These are phyloP conservation scores for Pyxicephalus adspersus DNA, from an alignment of 2,113 vertebrate genomes.

Conservation along the genomic window DNA sequence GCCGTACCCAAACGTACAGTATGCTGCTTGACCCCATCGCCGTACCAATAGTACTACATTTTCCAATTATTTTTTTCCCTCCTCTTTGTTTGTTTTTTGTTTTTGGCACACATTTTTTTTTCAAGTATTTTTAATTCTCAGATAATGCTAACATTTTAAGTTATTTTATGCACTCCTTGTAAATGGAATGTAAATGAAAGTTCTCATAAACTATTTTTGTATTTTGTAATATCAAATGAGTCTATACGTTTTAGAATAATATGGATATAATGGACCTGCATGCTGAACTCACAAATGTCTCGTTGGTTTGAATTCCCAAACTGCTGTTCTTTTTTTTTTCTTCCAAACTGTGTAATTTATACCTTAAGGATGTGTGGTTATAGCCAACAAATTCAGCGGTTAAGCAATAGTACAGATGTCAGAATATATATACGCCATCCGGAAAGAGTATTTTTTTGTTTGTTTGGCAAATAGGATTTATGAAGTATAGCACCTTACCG, in stretches of 20 bases:
- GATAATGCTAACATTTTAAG: constrained; percentile 74
- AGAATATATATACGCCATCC: constrained; percentile 8
- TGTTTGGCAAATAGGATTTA: constrained; percentile 41
- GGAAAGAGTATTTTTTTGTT: constrained; percentile 15
- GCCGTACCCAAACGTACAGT: constrained; percentile 61
- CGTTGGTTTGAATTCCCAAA: constrained; percentile 44
- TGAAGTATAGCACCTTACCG: constrained; percentile 53
- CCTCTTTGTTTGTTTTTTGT: constrained; percentile 23
- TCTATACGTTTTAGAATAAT: constrained; percentile 95
- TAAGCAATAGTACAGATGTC: constrained; percentile 23
- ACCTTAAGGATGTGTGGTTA: constrained; percentile 9
- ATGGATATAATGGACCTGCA: constrained; percentile 82
- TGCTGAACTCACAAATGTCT: constrained; percentile 78
- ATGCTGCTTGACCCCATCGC: constrained; percentile 64
- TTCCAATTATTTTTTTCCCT: not conserved
- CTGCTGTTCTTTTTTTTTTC: constrained; percentile 49
- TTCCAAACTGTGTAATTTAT: constrained; percentile 51
- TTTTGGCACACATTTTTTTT: constrained; percentile 52
- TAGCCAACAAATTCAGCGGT: constrained; percentile 24
- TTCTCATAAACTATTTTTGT: constrained; percentile 89
- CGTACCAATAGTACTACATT: constrained; percentile 11
- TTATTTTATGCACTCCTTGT: constrained; percentile 80
- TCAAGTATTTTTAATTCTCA: constrained; percentile 69
- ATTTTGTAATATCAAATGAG: constrained; percentile 90
- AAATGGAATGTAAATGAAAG: constrained; percentile 98